A percentile compares a stretch with the other conserved stretches of the same genome.
Evolutionary conservation across 2,888 invertebrate genomes (phyloP).

Genomic region (Andrena bicolor): DNA sequence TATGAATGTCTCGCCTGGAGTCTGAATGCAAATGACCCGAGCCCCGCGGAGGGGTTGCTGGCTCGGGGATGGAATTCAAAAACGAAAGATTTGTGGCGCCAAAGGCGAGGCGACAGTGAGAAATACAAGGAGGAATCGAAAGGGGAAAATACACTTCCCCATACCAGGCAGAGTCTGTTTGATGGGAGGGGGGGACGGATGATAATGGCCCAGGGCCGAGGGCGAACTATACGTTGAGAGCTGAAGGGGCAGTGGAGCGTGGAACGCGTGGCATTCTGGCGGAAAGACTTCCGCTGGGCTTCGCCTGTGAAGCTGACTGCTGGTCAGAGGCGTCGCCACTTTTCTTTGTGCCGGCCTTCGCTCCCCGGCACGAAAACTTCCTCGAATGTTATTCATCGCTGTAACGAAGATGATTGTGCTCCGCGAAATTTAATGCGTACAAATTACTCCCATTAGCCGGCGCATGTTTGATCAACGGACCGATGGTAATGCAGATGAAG

Average conservation of each 20-base stretch:
- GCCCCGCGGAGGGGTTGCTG: conserved; percentile 33
- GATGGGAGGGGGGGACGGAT: conserved; percentile 26
- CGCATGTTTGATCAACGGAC: conserved; percentile 29
- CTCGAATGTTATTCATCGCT: conserved; percentile 56
- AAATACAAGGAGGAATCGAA: conserved; percentile 74
- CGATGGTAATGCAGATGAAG: conserved; percentile 15
- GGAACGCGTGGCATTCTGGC: conserved; percentile 58
- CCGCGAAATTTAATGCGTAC: conserved; percentile 57
- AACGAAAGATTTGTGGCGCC: conserved; percentile 78
- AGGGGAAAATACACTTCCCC: conserved; percentile 63
- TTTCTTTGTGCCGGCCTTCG: conserved; percentile 55
- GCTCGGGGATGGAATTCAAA: conserved; percentile 59
- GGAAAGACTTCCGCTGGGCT: conserved; percentile 52
- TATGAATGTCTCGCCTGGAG: conserved; percentile 72
- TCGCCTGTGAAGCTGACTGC: conserved; percentile 52
- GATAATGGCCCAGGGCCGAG: conserved; percentile 52
- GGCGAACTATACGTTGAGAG: conserved; percentile 45
- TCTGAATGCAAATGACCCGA: conserved; percentile 72
- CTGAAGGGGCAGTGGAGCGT: conserved; percentile 64
- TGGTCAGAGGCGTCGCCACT: conserved; percentile 55
- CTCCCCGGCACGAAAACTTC: conserved; percentile 54
- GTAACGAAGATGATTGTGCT: conserved; percentile 59
- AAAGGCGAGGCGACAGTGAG: conserved; percentile 77
- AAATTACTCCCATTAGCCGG: conserved; percentile 49
- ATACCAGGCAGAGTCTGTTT: conserved; percentile 15